Base-by-base conservation (phyloP, 2,888 invertebrate species). In the Eueremaeus valkanovi region DNA sequence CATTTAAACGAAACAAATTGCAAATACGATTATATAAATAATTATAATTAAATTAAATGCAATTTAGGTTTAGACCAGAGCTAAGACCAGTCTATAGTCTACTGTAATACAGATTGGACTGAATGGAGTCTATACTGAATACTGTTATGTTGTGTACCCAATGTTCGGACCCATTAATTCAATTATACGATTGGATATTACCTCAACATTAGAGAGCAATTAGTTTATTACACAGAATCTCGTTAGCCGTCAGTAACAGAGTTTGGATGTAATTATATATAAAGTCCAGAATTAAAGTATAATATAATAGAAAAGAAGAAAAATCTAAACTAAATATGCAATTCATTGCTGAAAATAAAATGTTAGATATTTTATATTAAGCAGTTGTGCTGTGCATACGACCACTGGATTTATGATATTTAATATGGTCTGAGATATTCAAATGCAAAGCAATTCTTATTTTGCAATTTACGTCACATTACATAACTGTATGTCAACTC, bases 171-270 rank as follows among this genome's bases (percentile, higher is more conserved):
- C 9, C 36, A 66, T 66, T 66, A 66, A 66, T 66, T 66, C 0
- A 36, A 66, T 66, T 66, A 66, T 66, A 21, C 5, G n/a, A 66
- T 66, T 31, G 16, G 36, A 66, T 66, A 66, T 66, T 33, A 66
- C 31, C 31, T 66, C 16, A 5, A 33, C 63, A 66, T 66, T 66
- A 66, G 36, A 3, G 63, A 31, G 36, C 63, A 66, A 66, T 66
- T 66, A 66, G 63, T 66, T 66, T 66, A 66, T 36, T 66, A 36
- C 21, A 66, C 9, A 66, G n/a, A 66, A 66, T 36, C 36, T 31
- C n/a, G 13, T 21, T 66, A 21, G n/a, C 36, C 31, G 18, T 36
- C 18, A 33, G 33, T 16, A 36, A 21, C 13, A 58, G 27, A 21
- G 21, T 21, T 49, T 21, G 21, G 18, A 49, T 11, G 13, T n/a